These are phyloP conservation scores for Synanthedon myopaeformis DNA, from an alignment of 2,888 invertebrate species.

Conservation along the genomic window DNA sequence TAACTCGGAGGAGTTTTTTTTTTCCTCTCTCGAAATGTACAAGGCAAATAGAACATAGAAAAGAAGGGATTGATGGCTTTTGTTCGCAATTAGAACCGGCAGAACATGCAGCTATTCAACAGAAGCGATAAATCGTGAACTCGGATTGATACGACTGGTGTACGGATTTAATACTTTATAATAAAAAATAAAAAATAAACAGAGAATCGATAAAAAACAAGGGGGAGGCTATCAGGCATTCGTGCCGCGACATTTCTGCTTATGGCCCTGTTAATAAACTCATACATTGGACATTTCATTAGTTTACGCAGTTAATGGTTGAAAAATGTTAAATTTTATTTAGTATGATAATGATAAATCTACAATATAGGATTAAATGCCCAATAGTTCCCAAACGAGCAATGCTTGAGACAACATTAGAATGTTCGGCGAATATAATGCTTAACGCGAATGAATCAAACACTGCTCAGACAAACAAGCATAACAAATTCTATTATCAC, in stretches of 20 bases:
- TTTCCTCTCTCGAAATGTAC: neutral
- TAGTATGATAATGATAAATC: slow-evolving; percentile 68
- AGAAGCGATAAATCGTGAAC: slow-evolving; percentile 56
- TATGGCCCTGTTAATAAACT: slow-evolving; percentile 59
- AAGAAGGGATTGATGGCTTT: neutral
- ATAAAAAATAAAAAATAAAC: slow-evolving; percentile 19
- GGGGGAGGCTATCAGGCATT: slow-evolving; percentile 70
- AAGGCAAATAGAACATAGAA: neutral
- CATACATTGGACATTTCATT: slow-evolving; percentile 57
- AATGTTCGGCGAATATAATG: neutral
- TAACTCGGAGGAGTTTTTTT: neutral
- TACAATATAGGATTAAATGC: slow-evolving; percentile 71
- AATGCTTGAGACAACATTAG: slow-evolving; percentile 38
- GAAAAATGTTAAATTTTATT: slow-evolving; percentile 65
- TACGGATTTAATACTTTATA: slow-evolving; percentile 45
- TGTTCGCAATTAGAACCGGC: slow-evolving; percentile 21
- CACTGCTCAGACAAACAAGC: slow-evolving; percentile 60
- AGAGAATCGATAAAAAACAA: slow-evolving; percentile 26
- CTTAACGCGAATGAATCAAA: slow-evolving; percentile 28
- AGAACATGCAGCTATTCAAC: slow-evolving; percentile 52
- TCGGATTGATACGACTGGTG: slow-evolving; percentile 55
- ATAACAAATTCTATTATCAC: slow-evolving; percentile 54
- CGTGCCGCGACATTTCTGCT: slow-evolving; percentile 59
- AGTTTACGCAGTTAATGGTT: slow-evolving; percentile 70
- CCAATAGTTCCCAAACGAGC: slow-evolving; percentile 68